Percentiles rank a stretch among this genome's conserved stretches.
phyloP scores from a whole-genome alignment of 2,113 vertebrate species.

The Cichladusa arquata region DNA sequence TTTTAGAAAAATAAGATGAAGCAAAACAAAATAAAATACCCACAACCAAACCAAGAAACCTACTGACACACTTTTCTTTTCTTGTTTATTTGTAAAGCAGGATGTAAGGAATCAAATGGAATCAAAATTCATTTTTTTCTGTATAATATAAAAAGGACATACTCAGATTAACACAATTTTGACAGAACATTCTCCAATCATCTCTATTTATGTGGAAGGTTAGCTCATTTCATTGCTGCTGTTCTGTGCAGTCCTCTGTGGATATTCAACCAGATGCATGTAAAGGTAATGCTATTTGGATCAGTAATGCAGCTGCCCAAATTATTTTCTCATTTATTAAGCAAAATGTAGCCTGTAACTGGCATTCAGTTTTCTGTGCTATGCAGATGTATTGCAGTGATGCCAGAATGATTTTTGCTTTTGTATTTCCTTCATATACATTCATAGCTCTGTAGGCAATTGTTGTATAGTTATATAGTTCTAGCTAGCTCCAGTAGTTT shows the following conservation, averaged over 20 bases:
- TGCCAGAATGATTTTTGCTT: not conserved
- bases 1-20: not conserved
- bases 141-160: not conserved
- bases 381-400: not conserved
- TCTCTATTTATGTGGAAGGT: not conserved
- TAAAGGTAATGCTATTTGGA: not conserved
- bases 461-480: not conserved
- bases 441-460: not conserved
- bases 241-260: not conserved
- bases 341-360: not conserved
- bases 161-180: not conserved
- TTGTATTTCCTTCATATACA: not conserved
- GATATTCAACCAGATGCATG: not conserved
- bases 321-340: constrained; percentile 25
- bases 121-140: not conserved
- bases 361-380: not conserved
- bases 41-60: not conserved
- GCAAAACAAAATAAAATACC: not conserved
- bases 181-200: not conserved
- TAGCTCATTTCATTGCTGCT: not conserved
- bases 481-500: not conserved
- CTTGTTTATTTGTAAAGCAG: not conserved
- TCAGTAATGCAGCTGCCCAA: not conserved
- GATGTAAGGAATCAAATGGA: not conserved
- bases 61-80: not conserved